Evolutionary conservation across 1,140 invertebrate genomes (phyloP).

Genomic region (Drosophila rufa): DNA sequence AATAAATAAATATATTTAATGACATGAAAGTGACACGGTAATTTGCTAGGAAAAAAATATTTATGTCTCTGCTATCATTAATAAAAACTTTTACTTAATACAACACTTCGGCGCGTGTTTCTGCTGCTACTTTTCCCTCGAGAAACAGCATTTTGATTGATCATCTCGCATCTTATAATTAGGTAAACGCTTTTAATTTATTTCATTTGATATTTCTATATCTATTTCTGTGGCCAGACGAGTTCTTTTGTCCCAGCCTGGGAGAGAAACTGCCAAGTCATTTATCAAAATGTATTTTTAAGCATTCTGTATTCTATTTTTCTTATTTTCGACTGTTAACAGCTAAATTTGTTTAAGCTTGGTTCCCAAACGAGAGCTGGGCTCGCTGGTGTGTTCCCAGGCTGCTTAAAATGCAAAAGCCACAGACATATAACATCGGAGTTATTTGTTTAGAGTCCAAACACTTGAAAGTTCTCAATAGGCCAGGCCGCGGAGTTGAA

Average conservation of each 20-base stretch:
- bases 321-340: conserved; percentile 43
- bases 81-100: conserved; percentile 46
- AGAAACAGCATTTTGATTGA: conserved; percentile 56
- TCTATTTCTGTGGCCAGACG: conserved; percentile 34
- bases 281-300: conserved; percentile 73
- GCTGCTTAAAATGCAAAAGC: conserved; percentile 66
- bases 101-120: conserved; percentile 12
- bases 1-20: conserved; percentile 29
- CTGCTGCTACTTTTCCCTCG: conserved; percentile 25
- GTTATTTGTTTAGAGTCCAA: conserved; percentile 65
- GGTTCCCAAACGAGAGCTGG: conserved; percentile 33
- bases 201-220: conserved; percentile 58
- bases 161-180: conserved; percentile 63
- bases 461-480: conserved; percentile 70
- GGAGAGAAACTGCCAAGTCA: conserved; percentile 61
- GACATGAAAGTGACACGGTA: conserved; percentile 38
- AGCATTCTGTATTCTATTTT: conserved; percentile 26
- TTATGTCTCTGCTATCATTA: conserved; percentile 22
- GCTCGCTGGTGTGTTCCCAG: conserved; percentile 51
- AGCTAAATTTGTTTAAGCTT: conserved; percentile 67
- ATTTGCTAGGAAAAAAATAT: conserved; percentile 15
- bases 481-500: conserved; percentile 37
- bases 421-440: conserved; percentile 30
- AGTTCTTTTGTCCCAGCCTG: conserved; percentile 39
- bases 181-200: conserved; percentile 63